These are phyloP conservation scores for Eurystomus gularis DNA, from an alignment of 2,113 vertebrate species.

Conservation along the genomic window DNA sequence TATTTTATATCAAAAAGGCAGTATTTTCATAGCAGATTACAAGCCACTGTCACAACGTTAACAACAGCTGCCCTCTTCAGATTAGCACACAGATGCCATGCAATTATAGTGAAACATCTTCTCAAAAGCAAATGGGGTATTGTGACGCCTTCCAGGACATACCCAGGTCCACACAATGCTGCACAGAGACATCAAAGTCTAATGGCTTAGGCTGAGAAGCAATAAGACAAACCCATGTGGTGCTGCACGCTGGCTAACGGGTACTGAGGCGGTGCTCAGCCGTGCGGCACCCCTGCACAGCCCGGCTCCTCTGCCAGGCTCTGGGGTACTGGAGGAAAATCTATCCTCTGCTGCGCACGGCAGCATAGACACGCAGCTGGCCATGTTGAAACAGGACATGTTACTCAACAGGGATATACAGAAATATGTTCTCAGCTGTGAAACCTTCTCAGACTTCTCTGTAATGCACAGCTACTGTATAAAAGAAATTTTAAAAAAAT, in stretches of 20 bases:
- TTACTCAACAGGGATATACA: neutral
- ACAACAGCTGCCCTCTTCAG: neutral
- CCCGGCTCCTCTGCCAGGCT: neutral
- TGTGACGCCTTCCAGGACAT: neutral
- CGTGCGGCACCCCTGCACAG: neutral
- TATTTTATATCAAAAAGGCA: neutral
- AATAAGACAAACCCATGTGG: neutral
- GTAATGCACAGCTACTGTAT: neutral
- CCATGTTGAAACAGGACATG: neutral
- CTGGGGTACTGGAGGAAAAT: neutral
- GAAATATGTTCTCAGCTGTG: neutral
- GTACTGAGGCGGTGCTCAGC: neutral
- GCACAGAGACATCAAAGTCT: neutral
- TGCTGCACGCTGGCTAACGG: neutral
- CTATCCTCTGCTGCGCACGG: accelerated
- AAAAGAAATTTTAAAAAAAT: neutral
- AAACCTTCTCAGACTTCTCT: neutral
- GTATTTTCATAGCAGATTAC: neutral
- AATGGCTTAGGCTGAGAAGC: neutral
- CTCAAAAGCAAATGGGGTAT: neutral
- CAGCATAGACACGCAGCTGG: neutral
- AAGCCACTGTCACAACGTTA: neutral
- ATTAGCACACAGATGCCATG: neutral
- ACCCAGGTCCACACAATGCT: neutral
- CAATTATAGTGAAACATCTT: neutral